These are phyloP conservation scores for Hymenochirus boettgeri DNA, from an alignment of 2,113 vertebrate genomes.

Conservation along the genomic window DNA sequence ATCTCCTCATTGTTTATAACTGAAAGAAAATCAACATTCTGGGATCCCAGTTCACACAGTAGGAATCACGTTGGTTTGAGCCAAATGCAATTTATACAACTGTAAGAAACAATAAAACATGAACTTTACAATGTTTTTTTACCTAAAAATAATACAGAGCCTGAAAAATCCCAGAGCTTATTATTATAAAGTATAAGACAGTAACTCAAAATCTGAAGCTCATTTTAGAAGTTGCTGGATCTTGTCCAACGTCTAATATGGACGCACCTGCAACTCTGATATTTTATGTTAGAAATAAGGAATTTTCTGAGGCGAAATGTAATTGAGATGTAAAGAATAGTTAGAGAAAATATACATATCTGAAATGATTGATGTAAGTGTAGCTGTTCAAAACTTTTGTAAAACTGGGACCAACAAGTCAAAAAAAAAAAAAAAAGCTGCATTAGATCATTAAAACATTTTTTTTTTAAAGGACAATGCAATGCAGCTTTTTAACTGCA, in stretches of 20 bases:
- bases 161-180: constrained; percentile 74
- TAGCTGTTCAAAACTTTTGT: too few relatives aligned
- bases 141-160: constrained; percentile 78
- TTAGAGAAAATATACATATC: too few relatives aligned
- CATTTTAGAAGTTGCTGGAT: constrained; percentile 60
- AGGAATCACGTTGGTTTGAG: constrained; percentile 78
- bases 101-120: constrained; percentile 79
- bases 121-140: constrained; percentile 77
- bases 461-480: too few relatives aligned
- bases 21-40: constrained; percentile 78
- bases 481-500: too few relatives aligned
- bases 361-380: too few relatives aligned
- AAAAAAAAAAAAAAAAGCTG: too few relatives aligned
- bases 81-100: constrained; percentile 80
- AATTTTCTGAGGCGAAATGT: neutral
- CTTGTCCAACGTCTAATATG: constrained; percentile 52
- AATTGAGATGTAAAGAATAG: neutral
- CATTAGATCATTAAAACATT: too few relatives aligned
- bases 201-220: constrained; percentile 66
- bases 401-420: too few relatives aligned
- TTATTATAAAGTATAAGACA: constrained; percentile 73
- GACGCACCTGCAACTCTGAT: constrained; percentile 56
- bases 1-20: constrained; percentile 77
- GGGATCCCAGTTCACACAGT: constrained; percentile 73
- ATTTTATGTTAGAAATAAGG: constrained; percentile 2